Conservation (phyloP, 2,113 vertebrate genomes). For the Leucosticte australis region DNA sequence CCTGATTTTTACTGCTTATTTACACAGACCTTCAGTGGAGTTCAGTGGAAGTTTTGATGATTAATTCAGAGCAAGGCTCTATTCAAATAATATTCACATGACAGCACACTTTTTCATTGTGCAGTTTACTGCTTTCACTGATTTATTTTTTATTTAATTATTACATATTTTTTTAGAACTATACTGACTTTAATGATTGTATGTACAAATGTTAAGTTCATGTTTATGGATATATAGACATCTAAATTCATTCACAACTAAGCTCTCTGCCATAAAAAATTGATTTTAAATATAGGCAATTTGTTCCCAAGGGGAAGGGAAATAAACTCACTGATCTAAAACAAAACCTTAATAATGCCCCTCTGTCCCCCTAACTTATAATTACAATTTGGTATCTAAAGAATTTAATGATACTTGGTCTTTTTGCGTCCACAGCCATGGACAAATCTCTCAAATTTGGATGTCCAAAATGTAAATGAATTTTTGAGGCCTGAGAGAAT, state of each 20-base stretch:
- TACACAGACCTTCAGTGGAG: background rate
- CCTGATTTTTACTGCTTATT: background rate
- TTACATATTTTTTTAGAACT: background rate
- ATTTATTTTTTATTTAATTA: background rate
- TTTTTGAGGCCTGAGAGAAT: background rate
- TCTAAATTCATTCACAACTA: background rate
- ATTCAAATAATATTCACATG: background rate
- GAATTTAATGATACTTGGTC: background rate
- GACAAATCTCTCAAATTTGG: background rate
- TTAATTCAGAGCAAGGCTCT: background rate
- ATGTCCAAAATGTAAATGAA: background rate
- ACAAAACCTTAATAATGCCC: accelerated
- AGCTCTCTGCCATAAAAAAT: background rate
- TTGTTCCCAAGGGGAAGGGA: background rate
- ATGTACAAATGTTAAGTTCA: background rate
- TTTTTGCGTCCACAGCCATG: background rate
- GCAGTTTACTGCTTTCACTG: background rate
- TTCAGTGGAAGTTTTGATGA: background rate
- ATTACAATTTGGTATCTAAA: background rate
- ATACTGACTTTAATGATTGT: background rate
- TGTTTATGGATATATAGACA: background rate
- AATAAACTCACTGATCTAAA: background rate
- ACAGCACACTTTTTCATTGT: background rate
- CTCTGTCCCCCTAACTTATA: background rate
- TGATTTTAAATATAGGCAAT: background rate